A percentile compares a stretch with the other conserved stretches of the same genome.
phyloP scores from a whole-genome alignment of 2,113 vertebrate species.

The Hiodon alosoides region DNA sequence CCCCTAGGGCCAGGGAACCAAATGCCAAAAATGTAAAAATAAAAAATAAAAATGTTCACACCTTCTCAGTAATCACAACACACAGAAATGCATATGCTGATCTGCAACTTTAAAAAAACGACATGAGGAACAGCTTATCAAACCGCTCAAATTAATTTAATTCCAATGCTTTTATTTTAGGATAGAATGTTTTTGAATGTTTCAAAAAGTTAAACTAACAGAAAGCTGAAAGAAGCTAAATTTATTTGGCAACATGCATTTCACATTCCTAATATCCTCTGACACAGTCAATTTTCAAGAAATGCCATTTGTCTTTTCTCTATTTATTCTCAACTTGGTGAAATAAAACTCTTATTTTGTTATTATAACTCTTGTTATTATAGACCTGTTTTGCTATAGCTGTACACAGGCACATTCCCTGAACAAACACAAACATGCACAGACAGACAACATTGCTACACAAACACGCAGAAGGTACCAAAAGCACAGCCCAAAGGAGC shows the following conservation, averaged over 20 bases:
- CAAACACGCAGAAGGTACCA: background rate
- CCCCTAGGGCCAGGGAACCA: too few species aligned
- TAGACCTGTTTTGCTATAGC: slow-evolving; percentile 21
- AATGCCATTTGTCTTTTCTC: background rate
- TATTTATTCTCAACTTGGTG: background rate
- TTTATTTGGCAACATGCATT: background rate
- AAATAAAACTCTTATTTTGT: background rate
- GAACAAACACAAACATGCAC: background rate
- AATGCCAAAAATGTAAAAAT: too few species aligned
- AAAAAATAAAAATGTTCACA: too few species aligned
- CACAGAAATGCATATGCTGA: too few species aligned
- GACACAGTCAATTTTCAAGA: background rate
- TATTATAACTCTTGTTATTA: slow-evolving; percentile 16
- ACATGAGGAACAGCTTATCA: too few species aligned
- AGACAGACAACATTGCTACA: background rate
- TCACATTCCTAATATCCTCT: background rate
- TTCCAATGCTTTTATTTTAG: too few species aligned
- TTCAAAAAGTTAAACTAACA: too few species aligned
- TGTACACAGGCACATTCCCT: slow-evolving; percentile 38
- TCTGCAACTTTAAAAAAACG: too few species aligned
- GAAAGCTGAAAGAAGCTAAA: background rate
- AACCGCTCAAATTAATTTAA: too few species aligned
- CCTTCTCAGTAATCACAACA: too few species aligned
- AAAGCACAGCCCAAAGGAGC: background rate
- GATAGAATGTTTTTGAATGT: too few species aligned